phyloP scores from a whole-genome alignment of 2,888 invertebrate genomes.

The Chrysina gloriosa region DNA sequence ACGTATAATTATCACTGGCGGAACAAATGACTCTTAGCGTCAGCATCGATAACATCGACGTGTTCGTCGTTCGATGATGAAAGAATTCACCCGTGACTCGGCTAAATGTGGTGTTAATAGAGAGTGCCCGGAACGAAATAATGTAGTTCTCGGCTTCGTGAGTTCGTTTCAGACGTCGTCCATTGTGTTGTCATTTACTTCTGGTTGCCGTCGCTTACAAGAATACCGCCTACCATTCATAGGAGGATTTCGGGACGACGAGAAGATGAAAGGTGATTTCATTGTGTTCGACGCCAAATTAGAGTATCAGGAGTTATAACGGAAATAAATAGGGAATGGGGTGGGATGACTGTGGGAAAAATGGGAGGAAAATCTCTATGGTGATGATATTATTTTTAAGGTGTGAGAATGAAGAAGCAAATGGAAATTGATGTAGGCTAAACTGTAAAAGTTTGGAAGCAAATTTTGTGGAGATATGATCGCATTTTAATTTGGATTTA shows the following conservation, averaged over 20 bases:
- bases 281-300: background rate
- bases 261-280: background rate
- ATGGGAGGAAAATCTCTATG: no score
- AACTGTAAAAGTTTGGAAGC: no score
- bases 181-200: slow-evolving; percentile 40
- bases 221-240: slow-evolving; percentile 8
- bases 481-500: no score
- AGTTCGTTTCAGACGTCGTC: slow-evolving; percentile 25
- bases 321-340: no score
- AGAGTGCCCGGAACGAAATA: slow-evolving; percentile 5
- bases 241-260: background rate
- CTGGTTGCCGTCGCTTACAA: background rate
- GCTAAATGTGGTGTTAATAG: slow-evolving; percentile 41
- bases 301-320: background rate
- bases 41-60: background rate
- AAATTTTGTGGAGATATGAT: no score
- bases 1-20: slow-evolving; percentile 7
- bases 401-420: no score
- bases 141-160: slow-evolving; percentile 32
- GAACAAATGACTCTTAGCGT: background rate
- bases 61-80: background rate
- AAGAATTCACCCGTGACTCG: slow-evolving; percentile 37
- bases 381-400: no score
- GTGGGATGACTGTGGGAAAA: no score
- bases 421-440: no score